A percentile compares a stretch with the other conserved stretches of the same genome.
These are phyloP conservation scores for Notothenia rossii DNA, from an alignment of 2,113 vertebrate genomes.

Conservation along the genomic window DNA sequence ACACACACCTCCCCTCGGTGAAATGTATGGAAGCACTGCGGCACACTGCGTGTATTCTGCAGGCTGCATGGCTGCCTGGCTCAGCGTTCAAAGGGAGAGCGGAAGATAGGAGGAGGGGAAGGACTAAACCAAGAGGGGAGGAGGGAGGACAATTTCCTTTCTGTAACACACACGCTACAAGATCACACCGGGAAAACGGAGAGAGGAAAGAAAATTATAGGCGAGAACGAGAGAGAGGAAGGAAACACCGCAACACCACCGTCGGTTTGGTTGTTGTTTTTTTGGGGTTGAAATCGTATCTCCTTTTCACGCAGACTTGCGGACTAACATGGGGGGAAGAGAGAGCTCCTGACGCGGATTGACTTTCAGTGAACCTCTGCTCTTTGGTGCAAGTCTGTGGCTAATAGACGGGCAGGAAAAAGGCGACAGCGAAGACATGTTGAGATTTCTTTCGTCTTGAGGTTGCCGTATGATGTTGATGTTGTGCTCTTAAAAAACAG, in stretches of 20 bases:
- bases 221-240: constrained; percentile 55
- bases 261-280: constrained; percentile 43
- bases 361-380: constrained; percentile 75
- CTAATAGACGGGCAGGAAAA: constrained; percentile 65
- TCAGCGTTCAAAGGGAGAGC: constrained; percentile 76
- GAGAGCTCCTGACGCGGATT: constrained; percentile 73
- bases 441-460: constrained; percentile 72
- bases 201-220: constrained; percentile 71
- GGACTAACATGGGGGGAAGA: constrained; percentile 78
- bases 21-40: constrained; percentile 82
- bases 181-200: constrained; percentile 80
- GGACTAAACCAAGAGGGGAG: constrained; percentile 71
- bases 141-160: constrained; percentile 80
- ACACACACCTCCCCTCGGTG: constrained; percentile 49
- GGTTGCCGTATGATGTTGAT: constrained; percentile 76
- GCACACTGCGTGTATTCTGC: constrained; percentile 79
- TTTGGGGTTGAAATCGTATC: constrained; percentile 9
- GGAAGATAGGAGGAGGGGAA: constrained; percentile 82
- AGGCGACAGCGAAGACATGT: constrained; percentile 78
- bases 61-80: constrained; percentile 76
- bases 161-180: constrained; percentile 81
- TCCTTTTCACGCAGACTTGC: constrained; percentile 59
- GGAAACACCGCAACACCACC: constrained; percentile 73
- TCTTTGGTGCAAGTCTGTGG: constrained; percentile 58
- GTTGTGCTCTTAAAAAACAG: constrained; percentile 52